Base-by-base conservation (phyloP, 2,113 vertebrate genomes). In the Pardalotus punctatus region DNA sequence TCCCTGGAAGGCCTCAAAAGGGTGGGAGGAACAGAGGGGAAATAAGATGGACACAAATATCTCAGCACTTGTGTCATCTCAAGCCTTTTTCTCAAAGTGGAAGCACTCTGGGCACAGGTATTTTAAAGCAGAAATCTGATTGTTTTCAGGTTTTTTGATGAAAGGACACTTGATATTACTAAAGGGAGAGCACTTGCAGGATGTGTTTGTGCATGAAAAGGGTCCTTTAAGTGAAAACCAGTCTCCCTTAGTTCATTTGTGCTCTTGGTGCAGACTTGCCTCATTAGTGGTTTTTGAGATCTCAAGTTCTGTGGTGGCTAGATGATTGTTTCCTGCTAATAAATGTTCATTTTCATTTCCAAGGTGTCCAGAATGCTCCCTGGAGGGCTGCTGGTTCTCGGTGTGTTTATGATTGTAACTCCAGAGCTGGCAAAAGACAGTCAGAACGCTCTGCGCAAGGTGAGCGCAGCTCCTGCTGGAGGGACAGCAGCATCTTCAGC, bases 351-450 rank as follows among this genome's bases (percentile, higher is more conserved):
- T 65, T 90, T 3, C 81, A 12, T 94, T 94, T 94, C 78, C 17
- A 88, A 99, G 99, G 98, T 99, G 62, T 99, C 99, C 91, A 97
- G 98, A 93, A 99, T 99, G 99, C 97, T 99, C 47, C 99, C 99
- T 21, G 99, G 99, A 58, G 99, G 99, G 47, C 89, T 99, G 79
- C 87, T 97, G 76, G 97, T 99, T 64, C 92, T 99, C 33, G 99
- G 99, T 72, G 97, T 99, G 38, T 99, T 99, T 92, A 97, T 99
- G 73, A 94, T 99, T 90, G 94, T 97, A 61, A 96, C 98, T 86
- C 97, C 98, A 70, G 98, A 99, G 45, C 84, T 98, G 73, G 97
- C 97, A 38, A 99, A 98, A 88, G 99, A 99, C 4, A 95, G 98
- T 40, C 98, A 98, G 57, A 98, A 95, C 69, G 95, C 97, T 36